Conservation (phyloP, 1,140 invertebrate species). For the Pentalonia nigronervosa region DNA sequence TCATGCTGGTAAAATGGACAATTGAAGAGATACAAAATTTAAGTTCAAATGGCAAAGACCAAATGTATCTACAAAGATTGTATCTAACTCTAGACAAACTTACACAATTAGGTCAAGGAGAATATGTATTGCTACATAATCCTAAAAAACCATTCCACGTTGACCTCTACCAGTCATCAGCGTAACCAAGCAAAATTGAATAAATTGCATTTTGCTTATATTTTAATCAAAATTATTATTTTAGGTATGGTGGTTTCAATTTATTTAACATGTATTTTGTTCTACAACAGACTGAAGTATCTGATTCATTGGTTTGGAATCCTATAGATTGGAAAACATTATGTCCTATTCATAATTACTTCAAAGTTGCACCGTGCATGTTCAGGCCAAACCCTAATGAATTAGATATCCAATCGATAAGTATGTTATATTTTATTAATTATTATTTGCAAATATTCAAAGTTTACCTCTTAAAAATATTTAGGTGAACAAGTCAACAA, state of each 20-base stretch:
- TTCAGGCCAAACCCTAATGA: neutral
- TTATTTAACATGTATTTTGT: constrained; percentile 49
- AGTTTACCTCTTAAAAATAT: neutral
- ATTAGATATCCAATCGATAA: neutral
- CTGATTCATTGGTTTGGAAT: constrained; percentile 37
- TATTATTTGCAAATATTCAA: neutral
- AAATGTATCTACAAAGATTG: constrained; percentile 20
- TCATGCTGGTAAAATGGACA: constrained; percentile 23
- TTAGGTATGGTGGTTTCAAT: constrained; percentile 49
- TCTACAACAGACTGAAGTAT: constrained; percentile 38
- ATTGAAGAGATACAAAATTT: neutral
- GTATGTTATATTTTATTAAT: constrained; percentile 23
- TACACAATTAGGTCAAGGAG: neutral
- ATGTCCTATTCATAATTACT: constrained; percentile 49
- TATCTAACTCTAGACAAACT: constrained; percentile 10
- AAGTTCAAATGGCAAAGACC: neutral
- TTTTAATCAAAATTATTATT: neutral
- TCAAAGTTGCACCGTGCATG: constrained; percentile 49
- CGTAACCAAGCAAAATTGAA: neutral
- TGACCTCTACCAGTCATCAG: constrained; percentile 16
- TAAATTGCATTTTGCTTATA: neutral
- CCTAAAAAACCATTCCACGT: constrained; percentile 50
- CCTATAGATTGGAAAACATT: neutral
- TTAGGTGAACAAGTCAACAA: constrained; percentile 25
- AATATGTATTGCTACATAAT: constrained; percentile 43